Conservation (phyloP, 2,797 vertebrate genomes). For the Eidolon dupreanum region DNA sequence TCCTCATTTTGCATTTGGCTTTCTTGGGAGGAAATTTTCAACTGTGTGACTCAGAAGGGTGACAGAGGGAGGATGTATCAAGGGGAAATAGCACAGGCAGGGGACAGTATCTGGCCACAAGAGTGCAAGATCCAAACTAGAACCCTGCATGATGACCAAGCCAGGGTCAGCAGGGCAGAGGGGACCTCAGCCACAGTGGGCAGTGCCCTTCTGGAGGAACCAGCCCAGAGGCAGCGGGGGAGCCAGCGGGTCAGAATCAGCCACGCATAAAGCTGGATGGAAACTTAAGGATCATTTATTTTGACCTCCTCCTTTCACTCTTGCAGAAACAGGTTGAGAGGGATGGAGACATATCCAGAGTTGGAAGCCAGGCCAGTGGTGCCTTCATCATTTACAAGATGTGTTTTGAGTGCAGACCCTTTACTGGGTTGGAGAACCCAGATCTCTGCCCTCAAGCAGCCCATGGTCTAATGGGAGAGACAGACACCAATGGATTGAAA, state of each 20-base stretch:
- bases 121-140: neutral
- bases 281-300: neutral
- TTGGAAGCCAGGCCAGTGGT: neutral
- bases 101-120: neutral
- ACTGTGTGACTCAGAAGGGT: neutral
- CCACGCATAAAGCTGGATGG: neutral
- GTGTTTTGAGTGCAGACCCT: neutral
- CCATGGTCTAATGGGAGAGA: neutral
- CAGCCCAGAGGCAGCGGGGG: neutral
- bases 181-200: too few relatives aligned
- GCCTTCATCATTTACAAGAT: neutral
- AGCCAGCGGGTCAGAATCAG: neutral
- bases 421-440: neutral
- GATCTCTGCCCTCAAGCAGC: neutral
- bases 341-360: neutral
- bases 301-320: neutral
- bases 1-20: constrained; percentile 33
- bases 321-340: neutral
- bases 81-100: neutral
- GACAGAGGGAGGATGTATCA: neutral
- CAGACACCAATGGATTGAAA: neutral
- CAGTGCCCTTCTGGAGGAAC: neutral
- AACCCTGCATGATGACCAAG: neutral
- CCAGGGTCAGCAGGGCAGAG: neutral
- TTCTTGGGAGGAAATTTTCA: constrained; percentile 46